phyloP scores from a whole-genome alignment of 2,113 vertebrate genomes.

The Vimba vimba region DNA sequence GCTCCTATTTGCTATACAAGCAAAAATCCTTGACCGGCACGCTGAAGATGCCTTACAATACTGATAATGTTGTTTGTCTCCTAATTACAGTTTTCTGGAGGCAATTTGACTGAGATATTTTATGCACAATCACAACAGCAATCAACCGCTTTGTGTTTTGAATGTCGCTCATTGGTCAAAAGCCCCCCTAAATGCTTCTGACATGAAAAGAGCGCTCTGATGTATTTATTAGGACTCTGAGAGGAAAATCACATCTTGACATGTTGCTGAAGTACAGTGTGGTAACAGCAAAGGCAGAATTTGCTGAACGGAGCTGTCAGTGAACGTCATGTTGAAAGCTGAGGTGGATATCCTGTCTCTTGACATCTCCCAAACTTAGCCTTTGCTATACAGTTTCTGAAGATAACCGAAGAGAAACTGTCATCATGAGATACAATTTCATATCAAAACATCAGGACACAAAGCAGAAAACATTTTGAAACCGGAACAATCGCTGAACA shows the following conservation, averaged over 20 bases:
- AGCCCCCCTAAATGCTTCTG: neutral
- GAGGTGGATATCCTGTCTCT: constrained; percentile 21
- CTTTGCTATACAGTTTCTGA: neutral
- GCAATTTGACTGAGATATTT: constrained; percentile 15
- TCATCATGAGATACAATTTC: neutral
- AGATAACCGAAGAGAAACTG: neutral
- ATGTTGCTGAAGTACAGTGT: constrained; percentile 6
- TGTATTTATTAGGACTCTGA: constrained; percentile 22
- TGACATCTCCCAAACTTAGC: neutral
- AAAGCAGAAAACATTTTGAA: neutral
- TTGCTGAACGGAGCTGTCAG: constrained; percentile 9
- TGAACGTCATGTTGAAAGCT: constrained; percentile 25
- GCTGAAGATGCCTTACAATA: constrained; percentile 17
- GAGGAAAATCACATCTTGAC: constrained; percentile 13
- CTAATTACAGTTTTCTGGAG: constrained; percentile 25
- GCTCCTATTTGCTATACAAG: constrained; percentile 3
- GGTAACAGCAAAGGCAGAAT: constrained; percentile 10
- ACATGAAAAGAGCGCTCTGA: constrained; percentile 18
- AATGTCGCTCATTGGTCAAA: neutral
- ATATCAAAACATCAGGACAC: neutral
- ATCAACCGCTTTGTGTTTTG: constrained; percentile 31
- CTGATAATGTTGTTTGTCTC: constrained; percentile 15
- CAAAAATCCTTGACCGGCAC: constrained; percentile 6
- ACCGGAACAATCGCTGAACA: neutral
- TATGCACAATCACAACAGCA: constrained; percentile 38